These are phyloP conservation scores for Ammodytes dubius DNA, from an alignment of 2,113 vertebrate genomes.

Conservation along the genomic window DNA sequence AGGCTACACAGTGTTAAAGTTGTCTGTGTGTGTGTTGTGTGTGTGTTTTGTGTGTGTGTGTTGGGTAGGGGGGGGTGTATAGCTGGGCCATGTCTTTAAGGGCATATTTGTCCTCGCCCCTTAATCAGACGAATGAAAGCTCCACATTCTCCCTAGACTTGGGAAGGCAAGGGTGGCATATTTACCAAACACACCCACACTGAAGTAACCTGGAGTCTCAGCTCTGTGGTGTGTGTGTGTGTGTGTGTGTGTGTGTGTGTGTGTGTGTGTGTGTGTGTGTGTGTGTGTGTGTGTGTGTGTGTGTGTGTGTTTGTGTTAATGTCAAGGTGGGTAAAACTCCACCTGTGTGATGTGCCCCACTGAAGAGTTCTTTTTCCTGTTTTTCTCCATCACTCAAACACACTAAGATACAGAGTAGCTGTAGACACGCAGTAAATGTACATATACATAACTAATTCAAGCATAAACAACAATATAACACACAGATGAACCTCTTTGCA, in stretches of 20 bases:
- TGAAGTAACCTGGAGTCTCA: slow-evolving; percentile 62
- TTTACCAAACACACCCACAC: slow-evolving; percentile 82
- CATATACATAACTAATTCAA: not conserved
- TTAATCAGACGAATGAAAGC: slow-evolving; percentile 83
- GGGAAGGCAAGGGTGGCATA: slow-evolving; percentile 76
- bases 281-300: slow-evolving; percentile 6
- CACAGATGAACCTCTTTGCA: not conserved
- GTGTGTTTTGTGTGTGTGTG: not conserved
- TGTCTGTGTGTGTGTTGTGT: slow-evolving; percentile 37
- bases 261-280: slow-evolving; percentile 18
- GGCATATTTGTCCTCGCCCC: slow-evolving; percentile 82
- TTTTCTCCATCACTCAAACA: slow-evolving; percentile 13
- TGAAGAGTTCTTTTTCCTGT: slow-evolving; percentile 27
- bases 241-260: slow-evolving; percentile 47
- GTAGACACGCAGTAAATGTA: not conserved
- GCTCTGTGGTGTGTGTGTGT: slow-evolving; percentile 48
- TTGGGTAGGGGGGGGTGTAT: not conserved
- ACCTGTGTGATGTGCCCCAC: slow-evolving; percentile 63
- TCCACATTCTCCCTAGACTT: slow-evolving; percentile 70
- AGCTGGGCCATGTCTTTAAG: slow-evolving; percentile 70
- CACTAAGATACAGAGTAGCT: slow-evolving; percentile 7
- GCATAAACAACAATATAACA: not conserved
- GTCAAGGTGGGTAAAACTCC: slow-evolving; percentile 65
- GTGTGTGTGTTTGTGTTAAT: slow-evolving; percentile 15
- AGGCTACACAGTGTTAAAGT: slow-evolving; percentile 61